Base-by-base conservation (phyloP, 2,113 vertebrate genomes). In the Oncorhynchus mykiss region DNA sequence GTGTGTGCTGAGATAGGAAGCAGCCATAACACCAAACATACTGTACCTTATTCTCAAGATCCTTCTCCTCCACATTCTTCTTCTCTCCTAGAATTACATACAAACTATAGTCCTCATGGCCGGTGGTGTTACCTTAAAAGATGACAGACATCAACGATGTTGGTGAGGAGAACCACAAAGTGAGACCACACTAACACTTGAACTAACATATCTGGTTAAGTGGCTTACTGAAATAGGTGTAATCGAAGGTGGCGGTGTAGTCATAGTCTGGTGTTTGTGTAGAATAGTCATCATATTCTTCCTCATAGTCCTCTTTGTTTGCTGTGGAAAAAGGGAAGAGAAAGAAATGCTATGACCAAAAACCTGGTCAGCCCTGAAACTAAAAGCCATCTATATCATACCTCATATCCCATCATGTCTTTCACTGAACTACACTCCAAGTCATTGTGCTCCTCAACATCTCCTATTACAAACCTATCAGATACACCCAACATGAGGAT, bases 261-360 rank as follows among this genome's bases (percentile, higher is more conserved):
- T 80, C 77, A 14, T 79, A 79, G 14, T 74, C 78, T 76, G 73
- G 73, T 18, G 78, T 74, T 65, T 59, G 4, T 5, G 48, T 62
- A 13, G 4, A 5, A 1, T 54, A 3, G 5, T 72, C 45, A n/a
- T 62, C 70, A 57, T 72, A 31, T 13, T 70, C 68, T 8, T 70
- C 68, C 1, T 60, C n/a, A 20, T 70, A 57, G 34, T 68, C 64
- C 2, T 48, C 39, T 22, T 65, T 20, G 22, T 25, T 25, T 20
- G 73, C 78, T 79, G 60, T 25, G 18, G 48, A 75, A 7, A 12
- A n/a, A 60, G 20, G 48, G 64, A 49, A 59, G 59, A 64, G 27
- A 27, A 18, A 27, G 18, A 3, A 45, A 70, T 1, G 29, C 2
- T 39, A n/a, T 54, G 5, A 8, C n/a, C 49, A 65, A 64, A 39